These are phyloP conservation scores for Ramphastos sulfuratus DNA, from an alignment of 2,113 vertebrate species.

Conservation along the genomic window DNA sequence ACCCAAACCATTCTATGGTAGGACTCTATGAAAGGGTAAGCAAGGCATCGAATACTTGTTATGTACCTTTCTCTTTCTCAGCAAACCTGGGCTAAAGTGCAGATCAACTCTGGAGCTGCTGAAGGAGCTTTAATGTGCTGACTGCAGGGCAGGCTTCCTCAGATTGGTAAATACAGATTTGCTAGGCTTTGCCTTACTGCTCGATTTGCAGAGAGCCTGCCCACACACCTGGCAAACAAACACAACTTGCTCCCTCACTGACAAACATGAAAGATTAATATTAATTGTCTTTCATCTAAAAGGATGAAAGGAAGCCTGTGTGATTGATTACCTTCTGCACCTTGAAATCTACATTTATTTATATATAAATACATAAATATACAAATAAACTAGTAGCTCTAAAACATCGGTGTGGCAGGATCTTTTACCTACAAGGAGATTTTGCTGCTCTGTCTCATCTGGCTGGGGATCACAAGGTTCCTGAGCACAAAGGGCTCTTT, in stretches of 20 bases:
- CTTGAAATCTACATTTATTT: neutral
- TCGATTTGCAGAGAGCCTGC: neutral
- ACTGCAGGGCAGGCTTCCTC: slow-evolving; percentile 14
- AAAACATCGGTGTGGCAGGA: neutral
- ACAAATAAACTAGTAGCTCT: neutral
- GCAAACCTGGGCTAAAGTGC: neutral
- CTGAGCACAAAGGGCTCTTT: neutral
- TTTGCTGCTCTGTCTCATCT: neutral
- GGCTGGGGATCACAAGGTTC: neutral
- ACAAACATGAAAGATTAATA: neutral
- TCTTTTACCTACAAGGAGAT: neutral
- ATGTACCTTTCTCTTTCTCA: slow-evolving; percentile 8
- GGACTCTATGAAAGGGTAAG: neutral
- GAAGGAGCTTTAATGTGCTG: slow-evolving; percentile 15
- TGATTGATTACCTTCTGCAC: neutral
- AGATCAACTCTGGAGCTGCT: slow-evolving; percentile 11
- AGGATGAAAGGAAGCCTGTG: neutral
- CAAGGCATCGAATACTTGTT: slow-evolving; percentile 12
- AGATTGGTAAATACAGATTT: slow-evolving; percentile 50
- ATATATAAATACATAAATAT: neutral
- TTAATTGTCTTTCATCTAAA: neutral
- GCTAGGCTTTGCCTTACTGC: slow-evolving; percentile 26
- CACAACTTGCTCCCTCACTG: neutral
- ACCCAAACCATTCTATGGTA: too few relatives aligned
- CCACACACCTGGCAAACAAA: slow-evolving; percentile 11